Evolutionary conservation across 2,113 vertebrate genomes (phyloP).

Genomic region (Neotragus pygmaeus): DNA sequence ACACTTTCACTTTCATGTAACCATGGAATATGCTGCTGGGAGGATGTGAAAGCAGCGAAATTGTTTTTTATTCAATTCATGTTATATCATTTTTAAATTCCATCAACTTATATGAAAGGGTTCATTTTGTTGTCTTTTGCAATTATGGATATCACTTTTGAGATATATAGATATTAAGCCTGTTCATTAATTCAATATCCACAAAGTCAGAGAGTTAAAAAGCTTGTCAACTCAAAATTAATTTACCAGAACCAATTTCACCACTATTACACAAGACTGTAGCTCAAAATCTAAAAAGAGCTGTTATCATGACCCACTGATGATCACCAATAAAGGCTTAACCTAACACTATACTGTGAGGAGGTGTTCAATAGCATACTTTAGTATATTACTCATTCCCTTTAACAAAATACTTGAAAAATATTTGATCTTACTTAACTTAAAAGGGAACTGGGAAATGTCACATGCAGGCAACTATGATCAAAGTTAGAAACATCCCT

Average conservation of each 20-base stretch:
- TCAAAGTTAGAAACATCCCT: neutral
- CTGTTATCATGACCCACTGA: conserved; percentile 66
- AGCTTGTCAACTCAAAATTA: conserved; percentile 62
- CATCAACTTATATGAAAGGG: neutral
- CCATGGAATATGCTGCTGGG: conserved; percentile 52
- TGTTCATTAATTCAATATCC: conserved; percentile 71
- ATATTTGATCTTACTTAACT: neutral
- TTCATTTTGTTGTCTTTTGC: conserved; percentile 41
- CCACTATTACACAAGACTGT: conserved; percentile 58
- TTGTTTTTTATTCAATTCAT: neutral
- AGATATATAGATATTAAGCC: conserved; percentile 28
- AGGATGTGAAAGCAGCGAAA: neutral
- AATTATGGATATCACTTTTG: neutral
- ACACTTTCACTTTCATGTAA: conserved; percentile 53
- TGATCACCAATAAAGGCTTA: conserved; percentile 50
- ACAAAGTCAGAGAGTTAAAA: conserved; percentile 60
- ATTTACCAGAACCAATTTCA: conserved; percentile 74
- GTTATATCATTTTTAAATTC: neutral
- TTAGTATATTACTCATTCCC: neutral
- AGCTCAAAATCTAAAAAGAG: conserved; percentile 71
- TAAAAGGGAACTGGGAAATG: conserved; percentile 47
- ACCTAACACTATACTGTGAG: neutral
- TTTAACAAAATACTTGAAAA: neutral
- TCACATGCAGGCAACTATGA: neutral
- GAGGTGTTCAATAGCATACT: neutral